These are phyloP conservation scores for Phataginus tricuspis DNA, from an alignment of 2,797 vertebrate genomes.

Conservation along the genomic window DNA sequence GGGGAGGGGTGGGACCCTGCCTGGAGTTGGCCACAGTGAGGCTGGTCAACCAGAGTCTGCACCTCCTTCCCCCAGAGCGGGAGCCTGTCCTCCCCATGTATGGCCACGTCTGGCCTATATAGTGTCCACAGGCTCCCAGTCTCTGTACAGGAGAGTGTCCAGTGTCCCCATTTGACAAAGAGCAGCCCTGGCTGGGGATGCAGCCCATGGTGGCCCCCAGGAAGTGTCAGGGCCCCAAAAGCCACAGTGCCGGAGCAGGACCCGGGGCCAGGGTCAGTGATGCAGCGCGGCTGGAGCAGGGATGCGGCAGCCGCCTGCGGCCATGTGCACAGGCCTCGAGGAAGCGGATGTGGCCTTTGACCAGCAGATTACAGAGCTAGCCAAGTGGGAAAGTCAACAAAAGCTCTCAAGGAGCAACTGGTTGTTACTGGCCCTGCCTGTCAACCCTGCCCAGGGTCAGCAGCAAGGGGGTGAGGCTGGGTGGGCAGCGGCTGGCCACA, in stretches of 20 bases:
- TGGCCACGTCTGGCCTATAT: neutral
- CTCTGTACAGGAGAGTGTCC: no score
- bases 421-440: no score
- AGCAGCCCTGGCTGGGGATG: neutral
- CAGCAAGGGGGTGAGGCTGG: rapidly evolving
- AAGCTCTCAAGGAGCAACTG: neutral
- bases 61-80: neutral
- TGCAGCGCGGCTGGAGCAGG: rapidly evolving
- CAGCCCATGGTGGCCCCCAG: neutral
- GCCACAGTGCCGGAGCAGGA: neutral
- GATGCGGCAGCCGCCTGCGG: rapidly evolving
- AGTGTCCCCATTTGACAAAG: rapidly evolving
- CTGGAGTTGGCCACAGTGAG: neutral
- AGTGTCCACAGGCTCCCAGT: no score
- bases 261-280: no score
- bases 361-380: neutral
- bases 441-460: neutral
- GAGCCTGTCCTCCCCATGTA: neutral
- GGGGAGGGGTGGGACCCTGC: neutral
- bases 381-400: neutral
- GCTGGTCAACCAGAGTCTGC: rapidly evolving
- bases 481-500: no score
- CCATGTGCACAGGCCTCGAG: rapidly evolving
- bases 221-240: neutral
- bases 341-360: neutral